Conservation (phyloP, 1,140 invertebrate species). For the Berghia stephanieae region DNA sequence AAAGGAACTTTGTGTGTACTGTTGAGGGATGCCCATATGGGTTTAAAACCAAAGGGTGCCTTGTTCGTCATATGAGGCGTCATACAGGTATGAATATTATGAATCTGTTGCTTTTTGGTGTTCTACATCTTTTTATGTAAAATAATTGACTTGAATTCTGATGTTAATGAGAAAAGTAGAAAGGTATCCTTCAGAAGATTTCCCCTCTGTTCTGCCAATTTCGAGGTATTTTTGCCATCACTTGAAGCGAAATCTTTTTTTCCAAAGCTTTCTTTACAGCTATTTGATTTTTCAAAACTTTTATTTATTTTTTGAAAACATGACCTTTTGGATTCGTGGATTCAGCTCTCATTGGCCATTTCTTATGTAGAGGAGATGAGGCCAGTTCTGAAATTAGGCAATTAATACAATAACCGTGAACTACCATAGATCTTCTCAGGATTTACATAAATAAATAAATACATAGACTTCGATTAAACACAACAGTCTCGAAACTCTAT, state of each 20-base stretch:
- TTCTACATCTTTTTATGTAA: background rate
- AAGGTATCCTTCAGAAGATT: background rate
- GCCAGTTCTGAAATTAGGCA: no score
- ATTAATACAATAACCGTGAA: no score
- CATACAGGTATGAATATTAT: constrained; percentile 57
- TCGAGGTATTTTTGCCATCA: background rate
- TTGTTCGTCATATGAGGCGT: constrained; percentile 59
- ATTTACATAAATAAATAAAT: no score
- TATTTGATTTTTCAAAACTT: no score
- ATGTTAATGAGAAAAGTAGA: background rate
- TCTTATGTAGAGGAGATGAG: no score
- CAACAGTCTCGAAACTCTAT: no score
- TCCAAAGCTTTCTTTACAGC: background rate
- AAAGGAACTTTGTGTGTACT: constrained; percentile 52
- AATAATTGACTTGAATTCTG: background rate
- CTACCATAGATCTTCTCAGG: no score
- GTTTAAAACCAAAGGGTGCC: constrained; percentile 65
- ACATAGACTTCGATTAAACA: no score
- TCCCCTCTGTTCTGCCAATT: no score
- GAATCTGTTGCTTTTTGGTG: background rate
- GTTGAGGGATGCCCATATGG: constrained; percentile 57
- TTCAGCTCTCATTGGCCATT: no score
- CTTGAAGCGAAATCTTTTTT: background rate
- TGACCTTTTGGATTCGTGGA: no score
- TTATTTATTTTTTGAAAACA: background rate